Conservation (phyloP, 2,113 vertebrate species). For the Mormyrus lacerda region DNA sequence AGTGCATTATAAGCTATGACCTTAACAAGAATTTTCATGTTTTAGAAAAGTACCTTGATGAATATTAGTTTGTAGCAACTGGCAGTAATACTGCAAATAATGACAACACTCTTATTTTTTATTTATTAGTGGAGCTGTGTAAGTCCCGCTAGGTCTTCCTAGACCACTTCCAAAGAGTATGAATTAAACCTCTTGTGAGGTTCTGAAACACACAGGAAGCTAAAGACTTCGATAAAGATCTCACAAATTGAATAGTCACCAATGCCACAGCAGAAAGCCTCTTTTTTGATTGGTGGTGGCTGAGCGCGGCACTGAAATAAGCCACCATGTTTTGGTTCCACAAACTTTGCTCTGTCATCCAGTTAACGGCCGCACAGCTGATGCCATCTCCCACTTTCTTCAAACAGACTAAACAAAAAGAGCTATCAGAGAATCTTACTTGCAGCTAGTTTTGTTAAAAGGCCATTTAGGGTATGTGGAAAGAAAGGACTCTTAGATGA, state of each 20-base stretch:
- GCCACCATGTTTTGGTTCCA: slow-evolving; percentile 54
- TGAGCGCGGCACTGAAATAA: slow-evolving; percentile 30
- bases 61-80: background rate
- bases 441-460: slow-evolving; percentile 42
- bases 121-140: background rate
- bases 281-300: slow-evolving; percentile 41
- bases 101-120: background rate
- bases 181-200: slow-evolving; percentile 39
- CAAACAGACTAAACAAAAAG: slow-evolving; percentile 62
- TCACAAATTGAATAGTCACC: slow-evolving; percentile 45
- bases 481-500: slow-evolving; percentile 23
- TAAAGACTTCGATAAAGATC: slow-evolving; percentile 50
- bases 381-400: slow-evolving; percentile 44
- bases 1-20: background rate
- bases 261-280: slow-evolving; percentile 31
- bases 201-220: slow-evolving; percentile 47
- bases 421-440: slow-evolving; percentile 40
- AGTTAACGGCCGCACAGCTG: slow-evolving; percentile 35
- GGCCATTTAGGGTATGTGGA: slow-evolving; percentile 38
- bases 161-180: slow-evolving; percentile 10
- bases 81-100: background rate
- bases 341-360: slow-evolving; percentile 47
- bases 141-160: background rate
- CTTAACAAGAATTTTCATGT: background rate
- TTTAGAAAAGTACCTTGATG: background rate